Conservation (phyloP, 2,113 vertebrate species). For the Benitochromis conjunctus region DNA sequence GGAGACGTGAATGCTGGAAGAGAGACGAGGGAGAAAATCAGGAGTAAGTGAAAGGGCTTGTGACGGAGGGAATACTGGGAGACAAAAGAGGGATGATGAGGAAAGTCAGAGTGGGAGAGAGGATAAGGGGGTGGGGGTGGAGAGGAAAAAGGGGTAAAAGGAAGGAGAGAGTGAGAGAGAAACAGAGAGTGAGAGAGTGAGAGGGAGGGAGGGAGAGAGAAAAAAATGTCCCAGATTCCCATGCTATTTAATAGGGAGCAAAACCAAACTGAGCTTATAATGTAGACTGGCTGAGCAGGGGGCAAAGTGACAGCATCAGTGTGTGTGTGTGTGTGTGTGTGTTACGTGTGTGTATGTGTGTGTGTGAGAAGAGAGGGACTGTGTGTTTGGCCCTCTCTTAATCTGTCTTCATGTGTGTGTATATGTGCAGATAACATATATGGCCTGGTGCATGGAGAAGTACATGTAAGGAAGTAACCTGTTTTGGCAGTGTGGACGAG, state of each 20-base stretch:
- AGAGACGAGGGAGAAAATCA: constrained; percentile 17
- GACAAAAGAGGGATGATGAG: constrained; percentile 56
- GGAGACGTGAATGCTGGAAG: background rate
- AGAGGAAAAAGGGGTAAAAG: constrained; percentile 27
- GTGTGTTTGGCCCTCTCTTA: constrained; percentile 1
- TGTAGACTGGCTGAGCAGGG: constrained; percentile 52
- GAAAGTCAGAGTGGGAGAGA: constrained; percentile 24
- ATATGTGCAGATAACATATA: constrained; percentile 39
- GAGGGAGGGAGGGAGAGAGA: background rate
- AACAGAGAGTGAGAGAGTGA: background rate
- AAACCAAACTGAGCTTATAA: constrained; percentile 58
- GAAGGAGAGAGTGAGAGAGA: constrained; percentile 9
- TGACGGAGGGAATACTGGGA: constrained; percentile 43
- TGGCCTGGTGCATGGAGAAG: constrained; percentile 29
- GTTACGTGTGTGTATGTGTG: background rate
- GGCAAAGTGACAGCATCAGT: constrained; percentile 47
- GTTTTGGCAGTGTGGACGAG: constrained; percentile 12
- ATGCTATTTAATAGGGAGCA: constrained; percentile 63
- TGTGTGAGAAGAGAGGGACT: background rate
- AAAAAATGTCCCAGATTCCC: constrained; percentile 54
- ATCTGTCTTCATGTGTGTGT: constrained; percentile 15
- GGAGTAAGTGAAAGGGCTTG: constrained; percentile 15
- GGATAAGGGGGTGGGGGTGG: constrained; percentile 5
- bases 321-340: background rate
- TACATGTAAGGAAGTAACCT: constrained; percentile 27